Evolutionary conservation across 2,113 vertebrate species (phyloP).

Genomic region (Anolis sagrei): DNA sequence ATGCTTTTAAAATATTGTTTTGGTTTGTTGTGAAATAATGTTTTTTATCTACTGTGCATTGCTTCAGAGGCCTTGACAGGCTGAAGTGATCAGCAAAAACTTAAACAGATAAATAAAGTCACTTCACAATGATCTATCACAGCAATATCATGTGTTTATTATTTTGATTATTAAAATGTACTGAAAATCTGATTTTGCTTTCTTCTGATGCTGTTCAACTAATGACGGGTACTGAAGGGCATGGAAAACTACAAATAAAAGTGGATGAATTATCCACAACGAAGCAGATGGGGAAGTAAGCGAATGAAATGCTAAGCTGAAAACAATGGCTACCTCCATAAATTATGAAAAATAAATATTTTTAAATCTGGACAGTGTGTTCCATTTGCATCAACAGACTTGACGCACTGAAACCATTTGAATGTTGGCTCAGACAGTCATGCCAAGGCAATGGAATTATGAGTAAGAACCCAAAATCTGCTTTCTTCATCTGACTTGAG

Average conservation of each 20-base stretch:
- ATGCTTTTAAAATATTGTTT: too few relatives aligned
- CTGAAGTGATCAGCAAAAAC: too few relatives aligned
- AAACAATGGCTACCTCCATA: constrained; percentile 9
- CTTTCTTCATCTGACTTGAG: background rate
- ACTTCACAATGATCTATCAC: background rate
- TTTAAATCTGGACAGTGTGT: background rate
- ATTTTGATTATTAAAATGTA: background rate
- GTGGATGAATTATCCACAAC: background rate
- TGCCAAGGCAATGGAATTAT: background rate
- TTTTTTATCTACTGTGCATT: too few relatives aligned
- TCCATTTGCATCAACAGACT: constrained; percentile 7
- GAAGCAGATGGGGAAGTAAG: background rate
- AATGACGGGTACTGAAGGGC: background rate
- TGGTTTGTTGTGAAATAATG: too few relatives aligned
- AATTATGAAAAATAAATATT: constrained; percentile 27
- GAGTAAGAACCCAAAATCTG: background rate
- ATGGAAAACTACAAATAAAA: background rate
- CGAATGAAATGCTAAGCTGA: background rate
- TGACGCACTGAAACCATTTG: constrained; percentile 7
- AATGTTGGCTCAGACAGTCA: background rate
- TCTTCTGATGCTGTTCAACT: background rate
- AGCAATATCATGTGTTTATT: background rate
- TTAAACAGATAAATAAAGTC: background rate
- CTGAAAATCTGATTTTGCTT: background rate
- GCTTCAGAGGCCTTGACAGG: too few relatives aligned